Percentiles rank a stretch among this genome's conserved stretches.
phyloP scores from a whole-genome alignment of 2,888 invertebrate genomes.

The Camptogramma bilineatum region DNA sequence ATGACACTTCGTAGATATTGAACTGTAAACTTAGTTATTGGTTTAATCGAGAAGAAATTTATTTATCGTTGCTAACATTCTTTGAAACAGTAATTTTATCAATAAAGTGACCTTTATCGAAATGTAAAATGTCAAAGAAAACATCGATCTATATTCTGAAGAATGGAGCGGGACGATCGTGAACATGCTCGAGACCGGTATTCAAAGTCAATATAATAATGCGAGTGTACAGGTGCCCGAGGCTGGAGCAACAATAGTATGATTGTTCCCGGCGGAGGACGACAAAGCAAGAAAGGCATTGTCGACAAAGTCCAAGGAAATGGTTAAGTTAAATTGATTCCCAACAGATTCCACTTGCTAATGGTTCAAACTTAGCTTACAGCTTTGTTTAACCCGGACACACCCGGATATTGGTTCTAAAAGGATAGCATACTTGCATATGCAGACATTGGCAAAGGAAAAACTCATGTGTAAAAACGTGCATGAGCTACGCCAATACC shows the following conservation, averaged over 20 bases:
- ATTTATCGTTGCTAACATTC: slow-evolving; percentile 50
- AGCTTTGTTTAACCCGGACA: slow-evolving; percentile 5
- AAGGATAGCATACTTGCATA: slow-evolving; percentile 2
- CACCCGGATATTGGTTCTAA: slow-evolving; percentile 3
- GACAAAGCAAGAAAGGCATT: slow-evolving; percentile 41
- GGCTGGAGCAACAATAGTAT: slow-evolving; percentile 33
- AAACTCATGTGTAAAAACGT: slow-evolving; percentile 22
- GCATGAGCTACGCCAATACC: slow-evolving; percentile 31
- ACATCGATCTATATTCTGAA: neutral
- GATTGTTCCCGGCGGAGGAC: slow-evolving; percentile 42
- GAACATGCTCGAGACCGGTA: neutral
- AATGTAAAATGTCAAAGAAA: neutral
- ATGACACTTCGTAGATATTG: slow-evolving; percentile 57
- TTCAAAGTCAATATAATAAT: slow-evolving; percentile 13
- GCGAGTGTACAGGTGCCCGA: slow-evolving; percentile 14
- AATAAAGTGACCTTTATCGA: slow-evolving; percentile 1
- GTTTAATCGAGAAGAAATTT: slow-evolving; percentile 55
- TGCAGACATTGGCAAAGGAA: slow-evolving; percentile 16
- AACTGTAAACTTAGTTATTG: slow-evolving; percentile 60
- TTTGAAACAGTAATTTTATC: slow-evolving; percentile 36
- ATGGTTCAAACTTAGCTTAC: slow-evolving; percentile 21
- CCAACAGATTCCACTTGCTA: slow-evolving; percentile 43
- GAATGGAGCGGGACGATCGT: neutral
- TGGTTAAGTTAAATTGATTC: slow-evolving; percentile 63
- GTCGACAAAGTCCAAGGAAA: slow-evolving; percentile 39